phyloP scores from a whole-genome alignment of 2,888 invertebrate species.

The Erebia epiphron region DNA sequence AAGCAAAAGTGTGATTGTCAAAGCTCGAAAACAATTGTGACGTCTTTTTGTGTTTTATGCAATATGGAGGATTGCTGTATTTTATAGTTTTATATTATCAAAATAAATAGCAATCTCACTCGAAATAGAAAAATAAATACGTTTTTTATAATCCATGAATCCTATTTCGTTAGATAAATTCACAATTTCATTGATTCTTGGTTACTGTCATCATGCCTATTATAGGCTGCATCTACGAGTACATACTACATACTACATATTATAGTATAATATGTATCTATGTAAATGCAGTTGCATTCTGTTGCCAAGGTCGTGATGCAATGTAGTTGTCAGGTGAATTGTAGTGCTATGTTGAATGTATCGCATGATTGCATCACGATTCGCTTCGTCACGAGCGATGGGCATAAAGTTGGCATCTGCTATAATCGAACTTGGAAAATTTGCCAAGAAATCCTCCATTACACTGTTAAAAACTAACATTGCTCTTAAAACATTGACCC shows the following conservation, averaged over 20 bases:
- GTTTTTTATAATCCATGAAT: too few species aligned
- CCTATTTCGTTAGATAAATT: too few species aligned
- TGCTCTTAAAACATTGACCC: constrained; percentile 40
- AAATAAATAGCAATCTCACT: too few species aligned
- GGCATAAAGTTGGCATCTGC: constrained; percentile 21
- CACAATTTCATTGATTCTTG: too few species aligned
- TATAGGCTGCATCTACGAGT: background rate
- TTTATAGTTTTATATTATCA: too few species aligned
- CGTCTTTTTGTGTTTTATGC: too few species aligned
- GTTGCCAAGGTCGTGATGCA: constrained; percentile 78
- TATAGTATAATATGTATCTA: background rate
- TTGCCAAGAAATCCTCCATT: constrained; percentile 19
- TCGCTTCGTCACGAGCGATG: constrained; percentile 33
- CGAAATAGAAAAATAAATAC: too few species aligned
- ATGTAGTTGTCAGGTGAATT: constrained; percentile 62
- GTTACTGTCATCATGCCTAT: too few species aligned
- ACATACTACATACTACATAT: too few species aligned
- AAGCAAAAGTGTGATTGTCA: too few species aligned
- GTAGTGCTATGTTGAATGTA: constrained; percentile 63
- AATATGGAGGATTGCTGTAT: too few species aligned
- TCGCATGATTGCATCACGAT: constrained; percentile 62
- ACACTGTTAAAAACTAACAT: constrained; percentile 17
- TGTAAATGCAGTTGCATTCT: constrained; percentile 59
- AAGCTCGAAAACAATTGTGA: too few species aligned
- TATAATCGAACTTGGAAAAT: constrained; percentile 31